Conservation (phyloP, 1,140 invertebrate genomes). For the Acromyrmex heyeri region DNA sequence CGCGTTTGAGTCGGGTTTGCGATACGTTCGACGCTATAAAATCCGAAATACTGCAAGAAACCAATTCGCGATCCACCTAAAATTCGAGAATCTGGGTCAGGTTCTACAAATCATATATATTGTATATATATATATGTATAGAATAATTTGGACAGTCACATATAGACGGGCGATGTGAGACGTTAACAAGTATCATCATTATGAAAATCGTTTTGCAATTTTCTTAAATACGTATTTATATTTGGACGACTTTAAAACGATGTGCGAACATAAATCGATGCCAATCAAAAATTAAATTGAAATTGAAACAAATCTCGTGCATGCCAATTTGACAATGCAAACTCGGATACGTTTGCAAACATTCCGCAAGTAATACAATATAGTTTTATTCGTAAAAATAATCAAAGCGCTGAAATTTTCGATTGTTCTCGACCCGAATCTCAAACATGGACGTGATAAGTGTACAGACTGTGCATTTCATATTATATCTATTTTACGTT, state of each 20-base stretch:
- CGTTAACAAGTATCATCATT: background rate
- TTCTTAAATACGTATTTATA: background rate
- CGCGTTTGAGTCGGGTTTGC: slow-evolving; percentile 19
- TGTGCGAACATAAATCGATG: background rate
- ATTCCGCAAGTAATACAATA: background rate
- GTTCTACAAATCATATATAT: background rate
- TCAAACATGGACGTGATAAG: background rate
- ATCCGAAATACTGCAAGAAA: slow-evolving; percentile 19
- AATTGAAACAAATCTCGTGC: background rate
- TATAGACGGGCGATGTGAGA: background rate
- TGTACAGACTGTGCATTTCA: too few species aligned
- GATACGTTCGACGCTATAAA: slow-evolving; percentile 33
- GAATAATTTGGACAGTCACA: background rate
- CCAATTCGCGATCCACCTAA: background rate
- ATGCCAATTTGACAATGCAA: background rate
- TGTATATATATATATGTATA: background rate
- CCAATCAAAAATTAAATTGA: background rate
- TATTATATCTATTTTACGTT: too few species aligned
- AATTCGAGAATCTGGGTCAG: slow-evolving; percentile 24
- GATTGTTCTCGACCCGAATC: background rate
- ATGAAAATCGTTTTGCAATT: background rate
- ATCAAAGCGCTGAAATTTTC: background rate
- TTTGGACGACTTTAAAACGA: background rate
- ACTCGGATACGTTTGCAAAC: too few species aligned
- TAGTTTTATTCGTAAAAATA: slow-evolving; percentile 9